These are phyloP conservation scores for Opisthograptis luteolata DNA, from an alignment of 2,888 invertebrate genomes.

Conservation along the genomic window DNA sequence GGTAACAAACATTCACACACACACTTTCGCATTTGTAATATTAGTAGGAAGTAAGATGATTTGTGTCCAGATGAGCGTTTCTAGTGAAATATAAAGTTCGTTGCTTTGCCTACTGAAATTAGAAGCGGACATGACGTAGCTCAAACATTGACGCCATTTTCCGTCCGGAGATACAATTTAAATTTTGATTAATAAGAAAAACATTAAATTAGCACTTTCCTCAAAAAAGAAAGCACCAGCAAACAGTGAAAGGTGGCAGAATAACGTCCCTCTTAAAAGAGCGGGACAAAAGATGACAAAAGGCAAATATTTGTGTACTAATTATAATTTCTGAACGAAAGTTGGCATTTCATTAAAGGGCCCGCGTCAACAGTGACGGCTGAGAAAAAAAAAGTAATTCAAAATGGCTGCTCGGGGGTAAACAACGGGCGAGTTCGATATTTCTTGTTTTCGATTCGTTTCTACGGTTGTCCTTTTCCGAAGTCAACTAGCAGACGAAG, in stretches of 20 bases:
- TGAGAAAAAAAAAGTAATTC: slow-evolving; percentile 32
- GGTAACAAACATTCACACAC: too few species aligned
- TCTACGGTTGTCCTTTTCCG: neutral
- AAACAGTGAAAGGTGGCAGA: slow-evolving; percentile 35
- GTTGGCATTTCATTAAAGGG: slow-evolving; percentile 60
- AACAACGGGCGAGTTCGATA: slow-evolving; percentile 11
- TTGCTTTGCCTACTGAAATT: too few species aligned
- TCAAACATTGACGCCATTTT: too few species aligned
- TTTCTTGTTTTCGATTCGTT: slow-evolving; percentile 13
- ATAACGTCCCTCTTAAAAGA: slow-evolving; percentile 26
- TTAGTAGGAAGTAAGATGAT: too few species aligned
- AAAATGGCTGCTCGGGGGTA: slow-evolving; percentile 30
- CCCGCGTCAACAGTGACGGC: slow-evolving; percentile 45
- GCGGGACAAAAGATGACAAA: slow-evolving; percentile 29
- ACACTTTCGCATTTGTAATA: too few species aligned
- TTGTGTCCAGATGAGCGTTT: too few species aligned
- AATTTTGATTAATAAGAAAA: neutral
- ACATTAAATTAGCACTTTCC: neutral
- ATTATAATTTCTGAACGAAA: slow-evolving; percentile 57
- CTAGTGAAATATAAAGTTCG: too few species aligned
- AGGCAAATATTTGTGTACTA: slow-evolving; percentile 56
- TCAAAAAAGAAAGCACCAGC: slow-evolving; percentile 22
- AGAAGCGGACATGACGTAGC: too few species aligned
- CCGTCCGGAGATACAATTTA: too few species aligned
- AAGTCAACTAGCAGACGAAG: too few species aligned